Evolutionary conservation across 2,888 invertebrate genomes (phyloP).

Genomic region (Pollenia angustigena): DNA sequence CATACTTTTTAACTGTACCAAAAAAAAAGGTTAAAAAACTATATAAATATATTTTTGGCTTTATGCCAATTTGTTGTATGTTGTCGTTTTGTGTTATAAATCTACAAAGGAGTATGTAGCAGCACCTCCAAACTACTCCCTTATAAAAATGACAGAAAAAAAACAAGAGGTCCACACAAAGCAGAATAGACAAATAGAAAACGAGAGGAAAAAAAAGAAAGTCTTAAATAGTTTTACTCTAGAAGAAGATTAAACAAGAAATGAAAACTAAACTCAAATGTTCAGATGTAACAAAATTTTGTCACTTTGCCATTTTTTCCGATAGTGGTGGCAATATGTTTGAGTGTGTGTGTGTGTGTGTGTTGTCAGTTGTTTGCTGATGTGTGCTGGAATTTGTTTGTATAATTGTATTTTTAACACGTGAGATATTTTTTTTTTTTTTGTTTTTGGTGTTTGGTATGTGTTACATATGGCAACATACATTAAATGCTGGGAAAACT

Average conservation of each 20-base stretch:
- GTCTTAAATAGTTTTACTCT: slow-evolving; percentile 39
- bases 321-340: slow-evolving; percentile 28
- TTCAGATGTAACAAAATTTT: slow-evolving; percentile 75
- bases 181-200: background rate
- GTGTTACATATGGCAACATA: slow-evolving; percentile 52
- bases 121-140: slow-evolving; percentile 8
- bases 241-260: slow-evolving; percentile 54
- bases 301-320: slow-evolving; percentile 81
- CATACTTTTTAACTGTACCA: background rate
- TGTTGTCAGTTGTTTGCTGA: slow-evolving; percentile 8
- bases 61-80: slow-evolving; percentile 71
- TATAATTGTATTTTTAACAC: slow-evolving; percentile 51
- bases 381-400: slow-evolving; percentile 21
- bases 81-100: slow-evolving; percentile 50
- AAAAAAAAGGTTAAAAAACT: background rate
- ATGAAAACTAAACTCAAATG: slow-evolving; percentile 51
- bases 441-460: slow-evolving; percentile 64
- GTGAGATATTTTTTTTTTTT: slow-evolving; percentile 15
- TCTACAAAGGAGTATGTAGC: slow-evolving; percentile 32
- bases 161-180: background rate
- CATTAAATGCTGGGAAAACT: slow-evolving; percentile 20
- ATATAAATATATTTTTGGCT: slow-evolving; percentile 65
- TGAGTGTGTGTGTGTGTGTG: background rate
- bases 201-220: background rate
- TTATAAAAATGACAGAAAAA: slow-evolving; percentile 1